Conservation (phyloP, 2,797 vertebrate genomes). For the Chaetodon trifasciatus region DNA sequence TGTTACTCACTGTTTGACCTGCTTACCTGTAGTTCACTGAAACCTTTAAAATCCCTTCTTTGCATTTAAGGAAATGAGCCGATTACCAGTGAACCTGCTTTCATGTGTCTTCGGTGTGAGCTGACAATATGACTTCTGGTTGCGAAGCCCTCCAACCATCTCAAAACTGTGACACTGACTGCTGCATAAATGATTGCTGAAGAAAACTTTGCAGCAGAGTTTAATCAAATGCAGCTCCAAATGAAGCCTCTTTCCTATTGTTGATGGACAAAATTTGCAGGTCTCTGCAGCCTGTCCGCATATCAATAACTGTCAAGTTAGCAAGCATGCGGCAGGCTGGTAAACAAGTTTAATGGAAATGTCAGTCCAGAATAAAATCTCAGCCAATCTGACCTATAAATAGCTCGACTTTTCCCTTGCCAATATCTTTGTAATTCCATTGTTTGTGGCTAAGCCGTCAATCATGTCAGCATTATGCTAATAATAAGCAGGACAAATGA, state of each 20-base stretch:
- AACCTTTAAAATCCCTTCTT: constrained; percentile 17
- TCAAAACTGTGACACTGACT: neutral
- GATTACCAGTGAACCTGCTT: constrained; percentile 10
- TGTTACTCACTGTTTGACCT: constrained; percentile 17
- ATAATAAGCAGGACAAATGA: constrained; percentile 40
- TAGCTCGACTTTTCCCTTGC: constrained; percentile 30
- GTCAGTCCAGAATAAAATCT: constrained; percentile 60
- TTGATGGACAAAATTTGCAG: constrained; percentile 38
- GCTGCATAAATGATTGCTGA: neutral
- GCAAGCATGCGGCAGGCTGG: constrained; percentile 32
- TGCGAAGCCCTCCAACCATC: neutral
- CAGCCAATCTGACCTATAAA: constrained; percentile 43
- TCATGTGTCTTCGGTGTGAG: neutral
- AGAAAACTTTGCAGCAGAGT: constrained; percentile 17
- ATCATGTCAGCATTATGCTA: constrained; percentile 54
- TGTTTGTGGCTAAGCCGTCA: constrained; percentile 54
- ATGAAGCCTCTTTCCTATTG: constrained; percentile 18
- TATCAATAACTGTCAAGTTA: constrained; percentile 67
- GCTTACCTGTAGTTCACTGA: constrained; percentile 29
- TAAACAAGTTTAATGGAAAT: constrained; percentile 71
- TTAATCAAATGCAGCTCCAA: constrained; percentile 21
- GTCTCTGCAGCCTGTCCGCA: constrained; percentile 60
- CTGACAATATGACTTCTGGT: neutral
- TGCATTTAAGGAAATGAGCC: constrained; percentile 31
- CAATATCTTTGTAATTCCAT: constrained; percentile 61